These are phyloP conservation scores for Campylomormyrus tamandua DNA, from an alignment of 2,113 vertebrate species.

Conservation along the genomic window DNA sequence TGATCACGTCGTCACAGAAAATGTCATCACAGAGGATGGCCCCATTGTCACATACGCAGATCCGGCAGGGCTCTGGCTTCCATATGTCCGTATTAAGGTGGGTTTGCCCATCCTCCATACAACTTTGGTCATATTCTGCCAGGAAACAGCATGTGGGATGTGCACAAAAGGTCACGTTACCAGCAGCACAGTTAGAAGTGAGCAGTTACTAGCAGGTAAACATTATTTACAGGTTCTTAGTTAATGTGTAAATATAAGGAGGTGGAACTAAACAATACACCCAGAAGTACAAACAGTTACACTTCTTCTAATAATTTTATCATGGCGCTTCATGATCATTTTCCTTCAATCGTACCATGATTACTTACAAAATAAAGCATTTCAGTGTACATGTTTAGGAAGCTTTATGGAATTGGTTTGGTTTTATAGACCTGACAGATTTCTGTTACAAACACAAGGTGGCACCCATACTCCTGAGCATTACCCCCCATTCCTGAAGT, in stretches of 20 bases:
- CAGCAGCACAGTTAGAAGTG: background rate
- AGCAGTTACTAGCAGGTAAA: background rate
- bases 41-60: slow-evolving; percentile 91
- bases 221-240: background rate
- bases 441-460: slow-evolving; percentile 52
- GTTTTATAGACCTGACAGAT: slow-evolving; percentile 26
- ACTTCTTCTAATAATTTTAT: background rate
- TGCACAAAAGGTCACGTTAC: background rate
- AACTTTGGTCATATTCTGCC: slow-evolving; percentile 70
- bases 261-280: background rate
- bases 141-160: background rate
- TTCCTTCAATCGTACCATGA: background rate
- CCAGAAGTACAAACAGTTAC: background rate
- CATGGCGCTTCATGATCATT: background rate
- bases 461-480: slow-evolving; percentile 50
- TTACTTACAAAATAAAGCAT: background rate
- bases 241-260: background rate
- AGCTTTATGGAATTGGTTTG: background rate
- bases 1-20: slow-evolving; percentile 67
- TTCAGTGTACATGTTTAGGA: background rate
- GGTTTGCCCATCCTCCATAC: slow-evolving; percentile 75
- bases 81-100: slow-evolving; percentile 91
- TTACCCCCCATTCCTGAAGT: background rate
- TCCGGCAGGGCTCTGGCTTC: slow-evolving; percentile 87
- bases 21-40: slow-evolving; percentile 86